Base-by-base conservation (phyloP, 2,888 invertebrate species). In the Belgica antarctica region DNA sequence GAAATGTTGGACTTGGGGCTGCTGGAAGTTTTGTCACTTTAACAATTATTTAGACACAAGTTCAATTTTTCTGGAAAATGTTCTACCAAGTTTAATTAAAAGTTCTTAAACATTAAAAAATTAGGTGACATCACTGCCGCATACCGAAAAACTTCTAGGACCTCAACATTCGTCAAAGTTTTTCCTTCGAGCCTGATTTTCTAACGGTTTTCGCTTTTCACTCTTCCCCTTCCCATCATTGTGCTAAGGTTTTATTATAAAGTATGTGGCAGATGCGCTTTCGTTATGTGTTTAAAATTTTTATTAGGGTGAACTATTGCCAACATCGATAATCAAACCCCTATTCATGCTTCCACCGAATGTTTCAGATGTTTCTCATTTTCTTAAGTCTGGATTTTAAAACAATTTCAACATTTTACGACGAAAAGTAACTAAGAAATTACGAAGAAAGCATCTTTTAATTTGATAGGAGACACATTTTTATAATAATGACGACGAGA, bases 221-320 rank as follows among this genome's bases (percentile, higher is more conserved):
- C 22, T n/a, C 19, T 19, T 63, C 65, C 65, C 65, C 47, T 66
- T 27, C 28, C 22, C 62, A 22, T 62, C 62, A 62, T 31, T 66
- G 65, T 66, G 65, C 47, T 47, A 27, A 66, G 24, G 17, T 25
- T 66, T 46, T 12, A 66, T 66, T 46, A 47, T 47, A 47, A 46
- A 65, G 65, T 25, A 65, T 41, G 22, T 22, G 19, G 65, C 65
- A 66, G 65, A 66, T 66, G 65, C 65, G 65, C 46, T 34, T n/a
- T 31, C 62, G 62, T 61, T 22, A 62, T 19, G 62, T 36, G 36
- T n/a, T n/a, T 41, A 17, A 25, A n/a, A 66, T 22, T 46, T 31
- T 27, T 25, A 36, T 63, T 63, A 17, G 65, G 65, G 65, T 66
- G 65, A 66, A 15, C 46, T 66, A 66, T 63, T 46, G 65, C 27